Base-by-base conservation (phyloP, 2,797 vertebrate species). In the Carapus acus region DNA sequence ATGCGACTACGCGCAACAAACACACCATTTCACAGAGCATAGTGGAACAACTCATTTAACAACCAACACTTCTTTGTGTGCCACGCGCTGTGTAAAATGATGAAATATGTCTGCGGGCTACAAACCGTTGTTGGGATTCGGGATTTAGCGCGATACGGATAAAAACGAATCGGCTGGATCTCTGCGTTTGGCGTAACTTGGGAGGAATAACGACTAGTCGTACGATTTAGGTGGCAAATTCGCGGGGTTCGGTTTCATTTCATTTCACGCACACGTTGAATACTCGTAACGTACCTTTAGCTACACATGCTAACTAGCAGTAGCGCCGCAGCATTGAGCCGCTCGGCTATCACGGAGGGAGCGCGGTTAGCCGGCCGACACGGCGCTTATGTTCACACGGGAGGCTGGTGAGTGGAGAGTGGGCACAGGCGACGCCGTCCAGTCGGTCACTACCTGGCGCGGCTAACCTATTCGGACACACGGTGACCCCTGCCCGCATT, bases 381-480 rank as follows among this genome's bases (percentile, higher is more conserved):
- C 7, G 14, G 6, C 14, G 14, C 24, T 2, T 3, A 0, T 36
- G 2, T 42, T 11, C 4, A 16, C 2, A 21, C 36, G n/a, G 17
- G 8, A 12, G 40, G 19, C 3, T 5, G 38, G 4, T 5, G 7
- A n/a, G 16, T 19, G 8, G 2, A 36, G 19, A 4, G 0, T 0
- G n/a, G 9, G n/a, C n/a, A 15, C 9, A 44, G 7, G 13, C 33
- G n/a, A 49, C 5, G 8, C 12, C 22, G 42, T 29, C 33, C 49
- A n/a, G 36, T 1, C 19, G 43, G 33, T 2, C 13, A 17, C 71
- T 78, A 78, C 79, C 76, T 79, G 29, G 15, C n/a, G 60, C 1
- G 15, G 48, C 44, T 54, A 73, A 69, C 50, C 37, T 64, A 40
- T 22, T 49, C 48, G 40, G 16, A 42, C 8, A 55, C 58, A 65